Percentiles rank a stretch among this genome's conserved stretches.
Conservation (phyloP, 2,797 vertebrate species). For the Tamandua tetradactyla region DNA sequence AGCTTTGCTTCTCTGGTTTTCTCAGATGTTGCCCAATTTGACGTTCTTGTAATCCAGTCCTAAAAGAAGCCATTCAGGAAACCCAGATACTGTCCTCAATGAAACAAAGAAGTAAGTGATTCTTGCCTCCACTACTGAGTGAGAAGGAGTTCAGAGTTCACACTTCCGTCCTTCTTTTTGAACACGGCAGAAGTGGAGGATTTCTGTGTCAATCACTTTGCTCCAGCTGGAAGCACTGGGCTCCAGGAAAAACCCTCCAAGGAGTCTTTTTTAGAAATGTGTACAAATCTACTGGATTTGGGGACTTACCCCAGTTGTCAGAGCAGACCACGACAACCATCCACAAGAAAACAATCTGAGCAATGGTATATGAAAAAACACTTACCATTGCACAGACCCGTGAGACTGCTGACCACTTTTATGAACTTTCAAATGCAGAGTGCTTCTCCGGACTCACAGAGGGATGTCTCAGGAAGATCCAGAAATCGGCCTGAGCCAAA, state of each 20-base stretch:
- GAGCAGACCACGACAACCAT: not conserved
- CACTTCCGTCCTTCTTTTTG: not conserved
- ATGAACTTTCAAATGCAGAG: not conserved
- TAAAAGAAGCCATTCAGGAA: constrained; percentile 18
- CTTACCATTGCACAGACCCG: not conserved
- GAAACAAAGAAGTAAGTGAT: constrained; percentile 16
- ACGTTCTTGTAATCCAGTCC: not conserved
- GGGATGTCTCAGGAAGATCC: not conserved
- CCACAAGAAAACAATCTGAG: not conserved
- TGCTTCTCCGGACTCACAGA: not conserved
- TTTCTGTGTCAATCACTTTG: not conserved
- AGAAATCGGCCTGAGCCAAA: not conserved
- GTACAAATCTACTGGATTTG: not conserved
- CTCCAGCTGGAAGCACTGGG: not conserved
- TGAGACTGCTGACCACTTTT: not conserved
- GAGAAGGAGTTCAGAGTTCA: not conserved
- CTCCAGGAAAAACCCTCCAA: not conserved
- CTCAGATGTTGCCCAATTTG: not conserved
- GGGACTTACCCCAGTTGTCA: not conserved
- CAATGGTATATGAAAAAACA: not conserved
- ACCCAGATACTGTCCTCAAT: not conserved
- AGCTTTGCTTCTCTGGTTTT: not conserved
- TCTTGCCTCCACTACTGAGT: not conserved
- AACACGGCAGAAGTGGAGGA: not conserved
- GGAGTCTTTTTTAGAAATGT: not conserved